Evolutionary conservation across 2,113 vertebrate species (phyloP), one percentile per base, ranked within the genome.

Genomic region (Pao palembangensis): DNA sequence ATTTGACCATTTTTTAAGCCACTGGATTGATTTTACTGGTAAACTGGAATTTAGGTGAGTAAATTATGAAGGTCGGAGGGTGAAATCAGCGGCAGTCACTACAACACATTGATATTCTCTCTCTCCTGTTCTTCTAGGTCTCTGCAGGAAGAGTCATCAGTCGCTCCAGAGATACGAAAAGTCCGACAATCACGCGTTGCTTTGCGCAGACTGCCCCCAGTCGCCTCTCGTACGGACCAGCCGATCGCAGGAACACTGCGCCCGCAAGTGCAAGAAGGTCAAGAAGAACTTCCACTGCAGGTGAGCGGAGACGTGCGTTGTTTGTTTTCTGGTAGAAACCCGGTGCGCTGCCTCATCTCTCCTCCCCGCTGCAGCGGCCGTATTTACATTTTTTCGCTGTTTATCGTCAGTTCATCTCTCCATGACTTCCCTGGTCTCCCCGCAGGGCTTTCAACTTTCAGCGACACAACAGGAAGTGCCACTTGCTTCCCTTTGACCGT

Each of bases 401-500:
- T 81, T 67, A 76, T 77, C 71, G 25, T 62, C 25, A 13, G 23
- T 13, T 63, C 50, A 81, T 84, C 78, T 73, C 76, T 67, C 48
- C 60, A 69, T 41, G 18, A 19, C 72, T 81, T 78, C 79, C 64
- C 25, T 54, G 68, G 47, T 79, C 65, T 69, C 21, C 68, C 69
- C 23, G 11, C 87, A 92, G 91, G 76, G 90, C 88, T 43, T 92
- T 92, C 78, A 85, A 86, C 83, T 91, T 88, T 71, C 87, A 89
- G 6, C 85, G 78, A 61, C 87, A 86, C 78, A 88, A 82, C 79
- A 87, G 84, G 83, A 91, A 85, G 80, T 98, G 96, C 86, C 91
- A 93, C 79, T 94, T 95, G 92, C 93, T 97, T 72, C 93, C 94
- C 76, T 98, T 95, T 73, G 96, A 95, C 84, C 94, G 93, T 65